Conservation (phyloP, 2,797 vertebrate genomes). For the Oreortyx pictus region DNA sequence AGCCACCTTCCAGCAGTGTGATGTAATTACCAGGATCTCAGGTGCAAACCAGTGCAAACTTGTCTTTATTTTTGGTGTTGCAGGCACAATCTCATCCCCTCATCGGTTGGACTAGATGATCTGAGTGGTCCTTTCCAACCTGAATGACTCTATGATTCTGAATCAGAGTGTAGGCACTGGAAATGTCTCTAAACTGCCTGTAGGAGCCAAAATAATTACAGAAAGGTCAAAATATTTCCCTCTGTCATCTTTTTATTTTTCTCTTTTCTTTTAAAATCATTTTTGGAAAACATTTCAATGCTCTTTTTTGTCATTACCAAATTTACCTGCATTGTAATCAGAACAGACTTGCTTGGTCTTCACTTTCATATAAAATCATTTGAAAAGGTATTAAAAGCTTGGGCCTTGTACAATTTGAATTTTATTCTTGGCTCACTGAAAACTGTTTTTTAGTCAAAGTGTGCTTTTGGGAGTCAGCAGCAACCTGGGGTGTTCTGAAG, state of each 20-base stretch:
- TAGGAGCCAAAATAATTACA: not conserved
- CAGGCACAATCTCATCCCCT: not conserved
- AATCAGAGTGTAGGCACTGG: not conserved
- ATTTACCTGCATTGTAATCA: not conserved
- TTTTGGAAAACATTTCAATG: fast-evolving
- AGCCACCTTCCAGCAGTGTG: too few relatives aligned
- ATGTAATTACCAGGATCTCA: fast-evolving
- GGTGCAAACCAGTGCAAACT: not conserved
- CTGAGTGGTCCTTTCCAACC: too few relatives aligned
- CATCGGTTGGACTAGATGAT: too few relatives aligned
- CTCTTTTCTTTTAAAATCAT: not conserved
- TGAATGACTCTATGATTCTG: not conserved
- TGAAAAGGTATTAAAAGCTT: not conserved
- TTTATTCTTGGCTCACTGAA: not conserved
- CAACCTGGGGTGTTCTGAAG: not conserved
- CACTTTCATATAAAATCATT: not conserved
- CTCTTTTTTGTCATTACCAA: not conserved
- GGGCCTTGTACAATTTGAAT: not conserved
- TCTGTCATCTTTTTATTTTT: not conserved
- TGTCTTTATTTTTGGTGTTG: fast-evolving
- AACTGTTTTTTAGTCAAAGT: not conserved
- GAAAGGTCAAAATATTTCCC: not conserved
- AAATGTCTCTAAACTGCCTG: not conserved
- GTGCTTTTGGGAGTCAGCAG: not conserved
- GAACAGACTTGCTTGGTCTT: not conserved